A percentile compares a stretch with the other conserved stretches of the same genome.
Conservation (phyloP, 1,140 invertebrate genomes). For the Pogonomyrmex californicus region DNA sequence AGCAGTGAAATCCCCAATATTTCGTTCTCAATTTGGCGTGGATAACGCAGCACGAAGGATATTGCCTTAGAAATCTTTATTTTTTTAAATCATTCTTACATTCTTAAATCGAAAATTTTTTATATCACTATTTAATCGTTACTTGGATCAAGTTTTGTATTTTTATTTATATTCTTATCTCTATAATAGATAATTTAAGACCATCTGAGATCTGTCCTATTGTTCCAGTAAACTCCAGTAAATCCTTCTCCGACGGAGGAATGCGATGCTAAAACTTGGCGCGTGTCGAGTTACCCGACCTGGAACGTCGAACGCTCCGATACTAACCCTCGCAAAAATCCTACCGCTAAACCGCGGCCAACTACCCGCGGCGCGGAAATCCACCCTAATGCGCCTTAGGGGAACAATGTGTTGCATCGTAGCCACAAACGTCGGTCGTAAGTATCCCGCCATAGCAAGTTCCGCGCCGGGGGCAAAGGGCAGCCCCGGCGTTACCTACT, state of each 20-base stretch:
- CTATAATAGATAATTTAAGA: slow-evolving; percentile 19
- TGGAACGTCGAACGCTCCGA: neutral
- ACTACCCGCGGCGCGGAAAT: slow-evolving; percentile 21
- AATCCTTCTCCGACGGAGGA: neutral
- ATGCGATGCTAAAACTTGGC: neutral
- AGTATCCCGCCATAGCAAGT: slow-evolving; percentile 35
- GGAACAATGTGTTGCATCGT: slow-evolving; percentile 63
- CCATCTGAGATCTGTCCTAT: neutral
- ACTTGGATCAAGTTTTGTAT: neutral
- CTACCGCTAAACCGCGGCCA: slow-evolving; percentile 16
- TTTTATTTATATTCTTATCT: slow-evolving; percentile 12
- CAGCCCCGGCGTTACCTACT: neutral
- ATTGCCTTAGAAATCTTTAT: neutral
- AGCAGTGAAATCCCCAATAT: slow-evolving; percentile 12
- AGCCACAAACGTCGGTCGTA: slow-evolving; percentile 47
- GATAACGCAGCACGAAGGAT: neutral
- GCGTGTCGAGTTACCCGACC: neutral
- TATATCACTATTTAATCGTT: neutral
- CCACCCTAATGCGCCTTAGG: slow-evolving; percentile 49
- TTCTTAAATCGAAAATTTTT: neutral
- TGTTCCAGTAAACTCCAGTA: neutral
- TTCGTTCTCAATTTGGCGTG: neutral
- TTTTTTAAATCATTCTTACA: neutral
- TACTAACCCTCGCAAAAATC: slow-evolving; percentile 17
- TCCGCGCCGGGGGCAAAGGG: slow-evolving; percentile 17